Conservation (phyloP, 2,113 vertebrate species). For the Xenopus borealis region DNA sequence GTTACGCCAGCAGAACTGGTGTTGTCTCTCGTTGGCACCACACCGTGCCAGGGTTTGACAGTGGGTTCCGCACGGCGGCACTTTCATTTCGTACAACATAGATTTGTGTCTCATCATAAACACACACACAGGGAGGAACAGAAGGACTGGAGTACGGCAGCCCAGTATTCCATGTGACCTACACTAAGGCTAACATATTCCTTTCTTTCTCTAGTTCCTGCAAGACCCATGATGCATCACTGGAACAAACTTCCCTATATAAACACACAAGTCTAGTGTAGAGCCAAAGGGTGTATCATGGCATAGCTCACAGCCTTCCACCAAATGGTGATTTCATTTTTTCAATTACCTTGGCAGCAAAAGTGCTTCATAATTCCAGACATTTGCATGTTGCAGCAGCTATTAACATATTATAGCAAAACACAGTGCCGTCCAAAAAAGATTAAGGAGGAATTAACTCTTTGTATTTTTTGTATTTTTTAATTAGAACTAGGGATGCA, state of each 20-base stretch:
- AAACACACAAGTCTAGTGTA: background rate
- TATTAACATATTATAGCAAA: background rate
- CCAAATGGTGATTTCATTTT: background rate
- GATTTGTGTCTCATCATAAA: conserved; percentile 6
- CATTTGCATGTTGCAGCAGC: background rate
- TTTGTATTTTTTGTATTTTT: background rate
- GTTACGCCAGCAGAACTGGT: conserved; percentile 22
- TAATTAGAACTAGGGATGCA: too few relatives aligned
- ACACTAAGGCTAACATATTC: background rate
- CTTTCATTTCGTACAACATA: conserved; percentile 10
- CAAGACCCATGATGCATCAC: background rate
- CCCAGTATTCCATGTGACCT: background rate
- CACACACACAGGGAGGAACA: background rate
- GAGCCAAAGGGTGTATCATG: background rate
- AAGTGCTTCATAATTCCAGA: background rate
- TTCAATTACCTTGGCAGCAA: background rate
- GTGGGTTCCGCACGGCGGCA: conserved; percentile 12
- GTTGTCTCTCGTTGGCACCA: conserved; percentile 26
- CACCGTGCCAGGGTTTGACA: conserved; percentile 23
- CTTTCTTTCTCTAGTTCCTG: background rate
- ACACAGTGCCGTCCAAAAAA: background rate
- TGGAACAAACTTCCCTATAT: background rate
- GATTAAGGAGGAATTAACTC: background rate
- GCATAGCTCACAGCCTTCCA: background rate
- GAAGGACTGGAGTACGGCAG: background rate